Base-by-base conservation (phyloP, 2,888 invertebrate species). In the Rhagophthalmus giganteus region DNA sequence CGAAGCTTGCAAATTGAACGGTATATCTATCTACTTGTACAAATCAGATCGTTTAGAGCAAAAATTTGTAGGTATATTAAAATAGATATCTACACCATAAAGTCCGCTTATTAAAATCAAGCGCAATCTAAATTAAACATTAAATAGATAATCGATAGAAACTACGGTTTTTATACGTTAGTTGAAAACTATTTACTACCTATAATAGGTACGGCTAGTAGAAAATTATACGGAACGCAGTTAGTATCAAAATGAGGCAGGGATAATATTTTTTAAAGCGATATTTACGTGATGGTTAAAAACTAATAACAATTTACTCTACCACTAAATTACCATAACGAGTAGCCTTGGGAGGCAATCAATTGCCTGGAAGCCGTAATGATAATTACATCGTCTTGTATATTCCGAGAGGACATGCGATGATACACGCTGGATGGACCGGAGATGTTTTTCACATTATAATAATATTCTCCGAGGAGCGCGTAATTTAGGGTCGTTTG, bases 271-370 rank as follows among this genome's bases (percentile, higher is more conserved):
- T n/a, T n/a, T 20, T 20, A 7, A 20, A 20, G 20, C 20, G 20
- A 20, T 20, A 20, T 20, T 20, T 20, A 20, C 20, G 20, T 35
- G 42, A 49, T 35, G 46, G 53, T 56, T 58, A 58, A 57, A 57
- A 57, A 57, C 55, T 41, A 59, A 57, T 57, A 50, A 57, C 47
- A 54, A 57, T 57, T 57, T 54, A 42, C 54, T 52, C 48, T 45
- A 32, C 50, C 41, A 38, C 48, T 53, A 55, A 55, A 57, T 59
- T 57, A 54, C 55, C 34, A 45, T 59, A 59, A 59, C 59, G 57
- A 59, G 57, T 49, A 55, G 57, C 59, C 59, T 54, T 55, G 55
- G 60, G 58, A 57, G 54, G 55, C 55, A 57, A 61, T 61, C 57
- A 58, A 58, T 58, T 59, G 59, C 51, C 49, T 48, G 44, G 57